phyloP scores from a whole-genome alignment of 2,797 vertebrate genomes.

The Carapus acus region DNA sequence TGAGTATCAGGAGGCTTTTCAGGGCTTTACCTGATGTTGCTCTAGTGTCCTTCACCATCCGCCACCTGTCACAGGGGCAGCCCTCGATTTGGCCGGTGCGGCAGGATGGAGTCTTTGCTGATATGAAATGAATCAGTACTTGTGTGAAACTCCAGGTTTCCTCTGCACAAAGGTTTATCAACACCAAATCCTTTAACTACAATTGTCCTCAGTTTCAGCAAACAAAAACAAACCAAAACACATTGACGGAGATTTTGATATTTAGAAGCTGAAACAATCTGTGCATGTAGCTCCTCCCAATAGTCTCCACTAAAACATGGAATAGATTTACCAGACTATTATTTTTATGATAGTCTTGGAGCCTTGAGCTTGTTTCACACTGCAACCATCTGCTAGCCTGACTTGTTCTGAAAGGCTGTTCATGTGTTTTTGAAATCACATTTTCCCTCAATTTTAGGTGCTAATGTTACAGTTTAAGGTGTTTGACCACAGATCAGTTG shows the following conservation, averaged over 20 bases:
- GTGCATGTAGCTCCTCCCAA: constrained; percentile 15
- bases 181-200: no score
- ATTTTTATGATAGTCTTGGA: constrained; percentile 4
- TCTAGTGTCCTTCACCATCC: no score
- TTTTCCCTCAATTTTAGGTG: neutral
- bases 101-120: no score
- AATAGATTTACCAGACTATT: constrained; percentile 24
- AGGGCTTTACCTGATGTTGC: no score
- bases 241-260: neutral
- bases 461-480: neutral
- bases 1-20: no score
- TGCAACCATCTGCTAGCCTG: constrained; percentile 24
- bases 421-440: neutral
- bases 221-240: constrained; percentile 12
- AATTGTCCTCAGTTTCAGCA: neutral
- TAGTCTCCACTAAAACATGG: constrained; percentile 16
- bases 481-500: no score
- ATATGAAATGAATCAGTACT: no score
- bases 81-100: no score
- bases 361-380: neutral
- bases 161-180: no score
- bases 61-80: no score
- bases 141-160: no score
- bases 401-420: constrained; percentile 10
- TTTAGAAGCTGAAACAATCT: neutral